Conservation (phyloP, 2,888 invertebrate genomes). For the Dione vanillae region DNA sequence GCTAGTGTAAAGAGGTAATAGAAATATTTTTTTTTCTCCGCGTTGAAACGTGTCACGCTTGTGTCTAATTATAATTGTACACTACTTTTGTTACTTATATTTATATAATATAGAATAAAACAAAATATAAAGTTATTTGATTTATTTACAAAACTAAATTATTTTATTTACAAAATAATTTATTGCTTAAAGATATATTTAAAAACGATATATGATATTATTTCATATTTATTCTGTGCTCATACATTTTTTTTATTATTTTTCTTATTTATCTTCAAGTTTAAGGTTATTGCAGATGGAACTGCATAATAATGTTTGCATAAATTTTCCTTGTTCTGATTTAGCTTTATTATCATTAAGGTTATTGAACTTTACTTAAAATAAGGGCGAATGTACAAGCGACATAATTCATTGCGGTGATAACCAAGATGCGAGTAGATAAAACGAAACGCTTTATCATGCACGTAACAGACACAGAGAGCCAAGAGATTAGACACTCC, state of each 20-base stretch:
- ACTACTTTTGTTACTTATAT: neutral
- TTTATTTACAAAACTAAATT: no score
- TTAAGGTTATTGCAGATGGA: conserved; percentile 41
- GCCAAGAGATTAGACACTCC: no score
- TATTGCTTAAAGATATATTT: no score
- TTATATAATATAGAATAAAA: neutral
- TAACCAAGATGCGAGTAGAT: conserved; percentile 14
- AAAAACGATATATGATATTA: no score
- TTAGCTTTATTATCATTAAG: conserved; percentile 47
- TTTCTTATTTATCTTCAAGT: conserved; percentile 35
- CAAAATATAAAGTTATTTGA: neutral
- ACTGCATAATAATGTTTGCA: conserved; percentile 30
- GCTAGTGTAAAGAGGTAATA: conserved; percentile 10
- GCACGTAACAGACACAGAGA: no score
- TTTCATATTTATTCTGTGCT: no score
- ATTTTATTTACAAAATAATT: no score
- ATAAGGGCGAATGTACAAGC: conserved; percentile 42
- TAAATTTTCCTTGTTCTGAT: conserved; percentile 45
- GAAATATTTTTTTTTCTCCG: conserved; percentile 13
- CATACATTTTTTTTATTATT: no score
- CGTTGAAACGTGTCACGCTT: conserved; percentile 5
- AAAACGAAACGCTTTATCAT: neutral
- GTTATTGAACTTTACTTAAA: conserved; percentile 47
- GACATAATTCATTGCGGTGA: conserved; percentile 14
- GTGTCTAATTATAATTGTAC: conserved; percentile 1